A percentile compares a stretch with the other conserved stretches of the same genome.
Conservation (phyloP, 1,140 invertebrate genomes). For the Manduca sexta region DNA sequence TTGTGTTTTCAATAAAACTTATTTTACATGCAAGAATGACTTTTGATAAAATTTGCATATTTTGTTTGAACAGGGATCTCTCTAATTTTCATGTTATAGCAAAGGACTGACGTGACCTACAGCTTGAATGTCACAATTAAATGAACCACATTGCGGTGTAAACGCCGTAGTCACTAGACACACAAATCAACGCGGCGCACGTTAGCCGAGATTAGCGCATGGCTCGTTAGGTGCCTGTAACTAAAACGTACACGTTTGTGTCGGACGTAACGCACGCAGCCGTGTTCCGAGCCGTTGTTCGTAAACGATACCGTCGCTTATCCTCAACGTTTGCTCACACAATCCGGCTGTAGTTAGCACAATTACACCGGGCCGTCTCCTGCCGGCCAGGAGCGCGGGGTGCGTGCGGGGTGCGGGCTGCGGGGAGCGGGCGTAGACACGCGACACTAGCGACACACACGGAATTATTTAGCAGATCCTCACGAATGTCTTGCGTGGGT, state of each 20-base stretch:
- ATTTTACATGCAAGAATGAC: too few relatives aligned
- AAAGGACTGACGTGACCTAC: too few relatives aligned
- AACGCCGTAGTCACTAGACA: background rate
- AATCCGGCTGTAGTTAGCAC: slow-evolving; percentile 8
- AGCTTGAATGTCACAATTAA: background rate
- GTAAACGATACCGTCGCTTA: slow-evolving; percentile 4
- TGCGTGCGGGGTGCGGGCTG: background rate
- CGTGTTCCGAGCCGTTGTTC: background rate
- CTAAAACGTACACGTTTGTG: too few relatives aligned
- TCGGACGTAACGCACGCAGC: background rate
- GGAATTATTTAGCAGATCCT: slow-evolving; percentile 35
- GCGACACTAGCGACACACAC: slow-evolving; percentile 15
- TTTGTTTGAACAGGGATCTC: too few relatives aligned
- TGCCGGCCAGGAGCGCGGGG: background rate
- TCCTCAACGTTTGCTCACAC: slow-evolving; percentile 1
- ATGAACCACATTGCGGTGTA: background rate
- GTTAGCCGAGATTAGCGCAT: background rate
- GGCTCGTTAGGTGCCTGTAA: background rate
- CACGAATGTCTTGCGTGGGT: slow-evolving; percentile 3
- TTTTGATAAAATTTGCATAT: too few relatives aligned
- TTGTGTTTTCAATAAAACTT: too few relatives aligned
- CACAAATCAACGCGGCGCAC: background rate
- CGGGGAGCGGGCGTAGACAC: background rate
- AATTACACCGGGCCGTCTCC: slow-evolving; percentile 1
- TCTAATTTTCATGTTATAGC: too few relatives aligned